Base-by-base conservation (phyloP, 2,888 invertebrate genomes). In the Cyaniris semiargus region DNA sequence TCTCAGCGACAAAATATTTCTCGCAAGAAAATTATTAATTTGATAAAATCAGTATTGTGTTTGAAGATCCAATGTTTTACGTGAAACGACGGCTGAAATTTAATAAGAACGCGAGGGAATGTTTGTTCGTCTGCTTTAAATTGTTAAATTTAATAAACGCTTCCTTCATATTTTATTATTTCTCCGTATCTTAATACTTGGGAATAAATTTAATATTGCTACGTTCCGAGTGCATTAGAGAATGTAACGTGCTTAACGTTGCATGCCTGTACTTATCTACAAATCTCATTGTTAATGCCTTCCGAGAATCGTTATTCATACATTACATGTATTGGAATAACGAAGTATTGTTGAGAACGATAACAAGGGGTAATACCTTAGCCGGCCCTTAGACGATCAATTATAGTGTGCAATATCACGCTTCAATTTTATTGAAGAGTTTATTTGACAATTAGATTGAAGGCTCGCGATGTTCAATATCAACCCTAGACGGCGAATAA, bases 41-140 rank as follows among this genome's bases (percentile, higher is more conserved):
- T 66, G 66, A 66, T 71, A 71, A 71, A 71, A 38, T 71, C 71
- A 71, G 71, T 71, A 71, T 38, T 66, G 66, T 66, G 38, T 71
- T 71, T 38, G 71, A 71, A 38, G 71, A 71, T 38, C 18, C 71
- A 38, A 38, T 71, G 71, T 34, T 38, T 38, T 38, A 38, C 71
- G 34, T 34, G 38, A 38, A 38, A 70, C 70, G 71, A 71, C 38
- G 23, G 38, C 31, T 66, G 66, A 66, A 66, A 66, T 71, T 71
- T 71, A 71, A 71, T 71, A 71, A 71, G 38, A 38, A 21, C 38
- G 21, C n/a, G 38, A 71, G n/a, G 71, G 71, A 71, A 71, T 71
- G 38, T 38, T 71, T 71, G 71, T 71, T 34, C n/a, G 8, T 38
- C 66, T 27, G 27, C 66, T 66, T 38, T 38, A 38, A 71, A 71